Conservation (phyloP, 2,113 vertebrate genomes). For the Lates calcarifer region DNA sequence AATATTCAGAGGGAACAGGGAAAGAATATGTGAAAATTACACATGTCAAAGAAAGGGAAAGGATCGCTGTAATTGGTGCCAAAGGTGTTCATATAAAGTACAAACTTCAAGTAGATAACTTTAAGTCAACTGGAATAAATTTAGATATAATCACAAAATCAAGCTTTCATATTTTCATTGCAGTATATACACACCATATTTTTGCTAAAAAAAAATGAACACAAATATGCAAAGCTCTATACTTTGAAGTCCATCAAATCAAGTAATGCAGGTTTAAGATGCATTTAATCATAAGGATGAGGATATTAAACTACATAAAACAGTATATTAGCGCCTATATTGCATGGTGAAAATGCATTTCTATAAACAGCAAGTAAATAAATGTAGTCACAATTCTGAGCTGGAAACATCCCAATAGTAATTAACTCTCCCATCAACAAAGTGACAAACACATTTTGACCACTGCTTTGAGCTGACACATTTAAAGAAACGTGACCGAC, state of each 20-base stretch:
- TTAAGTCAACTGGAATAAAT: no score
- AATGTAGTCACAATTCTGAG: neutral
- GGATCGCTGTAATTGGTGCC: conserved; percentile 22
- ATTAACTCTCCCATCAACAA: conserved; percentile 29
- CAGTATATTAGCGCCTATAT: neutral
- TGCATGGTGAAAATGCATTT: neutral
- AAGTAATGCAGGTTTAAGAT: neutral
- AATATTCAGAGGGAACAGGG: neutral
- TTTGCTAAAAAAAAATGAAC: no score
- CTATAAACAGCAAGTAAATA: neutral
- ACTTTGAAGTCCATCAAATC: neutral
- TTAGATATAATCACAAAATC: no score
- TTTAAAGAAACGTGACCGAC: conserved; percentile 45
- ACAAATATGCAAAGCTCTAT: neutral
- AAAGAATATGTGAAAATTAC: conserved; percentile 5
- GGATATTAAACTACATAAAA: neutral
- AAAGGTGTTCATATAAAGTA: neutral
- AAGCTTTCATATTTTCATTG: no score
- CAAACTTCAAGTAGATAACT: neutral
- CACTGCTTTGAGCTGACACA: conserved; percentile 25
- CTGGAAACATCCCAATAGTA: conserved; percentile 12
- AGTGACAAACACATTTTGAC: conserved; percentile 37
- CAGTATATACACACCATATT: no score
- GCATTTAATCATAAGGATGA: neutral
- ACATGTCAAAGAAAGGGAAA: conserved; percentile 3